Base-by-base conservation (phyloP, 2,113 vertebrate species). In the Galeopterus variegatus region DNA sequence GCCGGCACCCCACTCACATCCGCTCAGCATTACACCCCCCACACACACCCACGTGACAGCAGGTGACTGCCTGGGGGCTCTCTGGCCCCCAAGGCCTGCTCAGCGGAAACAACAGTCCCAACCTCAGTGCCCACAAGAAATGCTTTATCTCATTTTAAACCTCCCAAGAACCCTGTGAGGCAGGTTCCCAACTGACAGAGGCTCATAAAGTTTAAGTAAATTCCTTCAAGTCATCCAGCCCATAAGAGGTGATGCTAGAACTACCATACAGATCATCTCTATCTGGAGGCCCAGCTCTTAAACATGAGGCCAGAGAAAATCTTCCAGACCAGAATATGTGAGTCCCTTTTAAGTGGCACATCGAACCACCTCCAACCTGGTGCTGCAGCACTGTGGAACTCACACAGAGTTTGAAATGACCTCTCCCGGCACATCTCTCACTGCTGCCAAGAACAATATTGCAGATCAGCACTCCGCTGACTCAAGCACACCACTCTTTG, bases 1-100 rank as follows among this genome's bases (percentile, higher is more conserved):
- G n/a, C 52, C 8, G 1, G 41, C 10, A 2, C 7, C n/a, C 31
- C 17, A 0, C 9, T 28, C 2, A 0, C 0, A 3, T 33, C 52
- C 36, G 9, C 14, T 79, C 36, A 24, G 19, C 1, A 0, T 33
- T n/a, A 41, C 41, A 41, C 41, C 41, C 62, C 6, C 11, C 50
- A n/a, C 65, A 9, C 31, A 48, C 24, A 3, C 0, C 1, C 56
- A 41, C 2, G 1, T 3, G 21, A 54, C 6, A 84, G 70, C 50
- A 70, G 64, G 33, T 41, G 18, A 36, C 31, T 88, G 72, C 65
- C 45, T 45, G 9, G 31, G n/a, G 60, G 24, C 9, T 52, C 24
- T 75, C 67, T 58, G 54, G 31, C 36, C 70, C 8, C 7, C n/a
- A 19, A 56, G n/a, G 26, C 48, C 76, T n/a, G 36, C 28, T 65